phyloP scores from a whole-genome alignment of 1,140 invertebrate genomes.

The Drosophila prosaltans region DNA sequence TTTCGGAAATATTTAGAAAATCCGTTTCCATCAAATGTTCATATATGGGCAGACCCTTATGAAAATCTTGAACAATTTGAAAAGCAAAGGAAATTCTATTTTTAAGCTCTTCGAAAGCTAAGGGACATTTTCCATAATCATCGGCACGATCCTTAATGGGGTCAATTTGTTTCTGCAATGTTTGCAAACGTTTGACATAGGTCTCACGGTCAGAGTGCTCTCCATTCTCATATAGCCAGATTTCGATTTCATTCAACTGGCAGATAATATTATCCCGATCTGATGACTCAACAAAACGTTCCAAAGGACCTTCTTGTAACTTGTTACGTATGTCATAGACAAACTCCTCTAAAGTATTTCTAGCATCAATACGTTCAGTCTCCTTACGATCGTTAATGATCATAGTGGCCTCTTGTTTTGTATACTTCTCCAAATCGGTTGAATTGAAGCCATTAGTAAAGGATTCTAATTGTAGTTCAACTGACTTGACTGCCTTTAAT shows the following conservation, averaged over 20 bases:
- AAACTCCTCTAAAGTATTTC: constrained; percentile 99
- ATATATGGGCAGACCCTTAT: constrained; percentile 91
- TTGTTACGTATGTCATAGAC: constrained; percentile 98
- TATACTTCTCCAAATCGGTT: constrained; percentile 88
- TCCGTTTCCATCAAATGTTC: constrained; percentile 92
- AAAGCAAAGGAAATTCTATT: constrained; percentile 88
- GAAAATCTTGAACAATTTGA: constrained; percentile 88
- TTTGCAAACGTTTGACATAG: constrained; percentile 85
- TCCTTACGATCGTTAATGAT: constrained; percentile 94
- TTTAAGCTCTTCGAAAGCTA: constrained; percentile 90
- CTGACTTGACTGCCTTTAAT: constrained; percentile 89
- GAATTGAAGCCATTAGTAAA: constrained; percentile 88
- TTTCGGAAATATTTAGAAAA: constrained; percentile 88
- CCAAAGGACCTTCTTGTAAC: constrained; percentile 89
- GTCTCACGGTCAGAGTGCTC: constrained; percentile 94
- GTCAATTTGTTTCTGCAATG: constrained; percentile 89
- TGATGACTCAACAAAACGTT: constrained; percentile 89
- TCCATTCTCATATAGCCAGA: constrained; percentile 97
- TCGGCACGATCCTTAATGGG: constrained; percentile 91
- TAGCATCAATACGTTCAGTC: constrained; percentile 96
- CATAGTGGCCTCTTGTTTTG: constrained; percentile 95
- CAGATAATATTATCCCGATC: constrained; percentile 88
- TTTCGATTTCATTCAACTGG: constrained; percentile 93
- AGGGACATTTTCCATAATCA: constrained; percentile 90
- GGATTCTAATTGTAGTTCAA: constrained; percentile 92